These are phyloP conservation scores for Orientallactaga bullata DNA, from an alignment of 2,113 vertebrate species.

Conservation along the genomic window DNA sequence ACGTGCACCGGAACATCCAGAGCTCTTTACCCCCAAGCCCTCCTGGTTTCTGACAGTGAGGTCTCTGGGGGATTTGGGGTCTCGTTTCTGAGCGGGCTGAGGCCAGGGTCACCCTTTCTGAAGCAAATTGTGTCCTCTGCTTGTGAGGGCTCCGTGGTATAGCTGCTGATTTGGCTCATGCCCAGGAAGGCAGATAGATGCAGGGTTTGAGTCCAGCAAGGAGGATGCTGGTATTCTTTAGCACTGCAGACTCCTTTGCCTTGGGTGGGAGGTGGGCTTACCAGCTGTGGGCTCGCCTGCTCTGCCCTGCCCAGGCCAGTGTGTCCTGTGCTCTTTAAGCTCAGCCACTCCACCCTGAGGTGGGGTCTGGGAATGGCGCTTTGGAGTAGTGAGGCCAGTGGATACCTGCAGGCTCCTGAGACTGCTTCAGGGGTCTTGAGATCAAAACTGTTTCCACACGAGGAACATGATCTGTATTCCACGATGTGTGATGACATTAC, in stretches of 20 bases:
- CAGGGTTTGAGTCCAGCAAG: not conserved
- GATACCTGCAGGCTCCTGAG: not conserved
- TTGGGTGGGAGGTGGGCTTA: not conserved
- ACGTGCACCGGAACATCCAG: not conserved
- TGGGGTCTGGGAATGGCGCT: not conserved
- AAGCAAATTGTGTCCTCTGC: no score
- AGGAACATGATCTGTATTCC: not conserved
- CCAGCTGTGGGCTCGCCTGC: no score
- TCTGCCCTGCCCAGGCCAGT: not conserved
- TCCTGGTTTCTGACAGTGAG: not conserved
- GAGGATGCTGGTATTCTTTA: not conserved
- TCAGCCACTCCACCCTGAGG: constrained; percentile 9
- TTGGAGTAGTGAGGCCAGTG: not conserved
- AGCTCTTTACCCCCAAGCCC: not conserved
- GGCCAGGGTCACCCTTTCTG: not conserved
- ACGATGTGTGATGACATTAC: not conserved
- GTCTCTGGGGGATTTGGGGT: no score
- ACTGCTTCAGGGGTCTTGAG: not conserved
- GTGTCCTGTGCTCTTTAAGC: not conserved
- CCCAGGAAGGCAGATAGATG: not conserved
- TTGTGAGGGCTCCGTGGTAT: not conserved
- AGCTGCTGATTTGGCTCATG: fast-evolving
- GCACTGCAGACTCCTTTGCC: not conserved
- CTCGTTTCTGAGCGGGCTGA: not conserved
- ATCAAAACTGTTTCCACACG: not conserved